Evolutionary conservation across 2,888 invertebrate genomes (phyloP), one percentile per base, ranked within the genome.

Genomic region (Zaprionus obscuricornis): DNA sequence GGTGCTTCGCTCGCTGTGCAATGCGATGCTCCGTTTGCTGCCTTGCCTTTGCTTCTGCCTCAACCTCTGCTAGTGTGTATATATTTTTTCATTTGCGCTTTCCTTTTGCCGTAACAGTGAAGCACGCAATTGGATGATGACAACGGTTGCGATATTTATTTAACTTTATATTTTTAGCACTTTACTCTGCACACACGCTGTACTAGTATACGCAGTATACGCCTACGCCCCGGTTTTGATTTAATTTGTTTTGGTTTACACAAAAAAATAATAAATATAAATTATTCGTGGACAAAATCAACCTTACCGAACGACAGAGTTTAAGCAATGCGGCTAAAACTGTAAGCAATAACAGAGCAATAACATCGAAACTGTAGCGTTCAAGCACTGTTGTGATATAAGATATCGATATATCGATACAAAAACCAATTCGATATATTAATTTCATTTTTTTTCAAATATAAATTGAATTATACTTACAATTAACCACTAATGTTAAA

Each of bases 31-130:
- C 27, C 22, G 14, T 46, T 46, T 49, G 37, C 47, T 46, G 65
- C 58, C 56, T 57, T 69, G 74, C 57, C 60, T 58, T n/a, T n/a
- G n/a, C n/a, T n/a, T n/a, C n/a, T n/a, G n/a, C n/a, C n/a, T n/a
- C n/a, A n/a, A n/a, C n/a, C n/a, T n/a, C n/a, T n/a, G n/a, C n/a
- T n/a, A n/a, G 83, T 85, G 77, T 77, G 85, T 77, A 83, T 85
- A 85, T 85, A 82, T 85, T 82, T 77, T 77, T 77, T 85, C 85
- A 77, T 85, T 82, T 68, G 74, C 69, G 69, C 69, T 69, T 69
- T 69, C 69, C 74, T 67, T 69, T 69, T 73, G 74, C 74, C 74
- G 68, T 69, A 69, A 69, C 73, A 73, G 42, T 31, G 47, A 67
- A 55, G 43, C 68, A 68, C 68, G 67, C 68, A 68, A 73, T 73